Evolutionary conservation across 1,140 invertebrate genomes (phyloP), one percentile per base, ranked within the genome.

Genomic region (Metopolophium dirhodum): DNA sequence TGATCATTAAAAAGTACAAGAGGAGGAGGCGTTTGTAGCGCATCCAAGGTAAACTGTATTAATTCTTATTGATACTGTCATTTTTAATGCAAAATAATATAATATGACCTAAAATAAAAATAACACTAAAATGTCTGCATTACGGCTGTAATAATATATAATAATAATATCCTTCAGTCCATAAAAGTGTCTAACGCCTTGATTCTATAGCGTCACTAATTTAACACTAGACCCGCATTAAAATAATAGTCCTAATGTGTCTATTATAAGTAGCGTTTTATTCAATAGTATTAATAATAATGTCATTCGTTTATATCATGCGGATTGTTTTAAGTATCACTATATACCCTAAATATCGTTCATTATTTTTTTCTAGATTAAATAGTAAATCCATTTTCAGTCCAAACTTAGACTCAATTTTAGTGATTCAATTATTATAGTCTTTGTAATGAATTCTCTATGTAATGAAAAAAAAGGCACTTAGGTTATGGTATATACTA

Each of bases 21-120:
- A 77, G n/a, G 30, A 77, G n/a, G n/a, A n/a, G 61, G 30, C 61
- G 61, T 68, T n/a, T 68, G 30, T 68, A 14, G 61, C 14, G 30
- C 61, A 77, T 77, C 30, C 61, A 77, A 77, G 61, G 61, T 77
- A 77, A 77, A n/a, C 30, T n/a, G n/a, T 77, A n/a, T 77, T 77
- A 77, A 18, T 77, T 77, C 30, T 77, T 77, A 77, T 77, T n/a
- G 30, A 77, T 77, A 35, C 30, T 77, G 61, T 77, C 30, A 77
- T 77, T n/a, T 77, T 77, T 35, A 77, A 77, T n/a, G 14, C 14
- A 77, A 77, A 77, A 77, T n/a, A n/a, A 35, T 77, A 77, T 2
- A 77, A 30, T 77, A 18, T 77, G 61, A 77, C 61, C 61, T 77
- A 77, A 77, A 77, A 77, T 77, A 77, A n/a, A 77, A 77, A 77